Conservation (phyloP, 2,888 invertebrate species). For the Epinotia demarniana region DNA sequence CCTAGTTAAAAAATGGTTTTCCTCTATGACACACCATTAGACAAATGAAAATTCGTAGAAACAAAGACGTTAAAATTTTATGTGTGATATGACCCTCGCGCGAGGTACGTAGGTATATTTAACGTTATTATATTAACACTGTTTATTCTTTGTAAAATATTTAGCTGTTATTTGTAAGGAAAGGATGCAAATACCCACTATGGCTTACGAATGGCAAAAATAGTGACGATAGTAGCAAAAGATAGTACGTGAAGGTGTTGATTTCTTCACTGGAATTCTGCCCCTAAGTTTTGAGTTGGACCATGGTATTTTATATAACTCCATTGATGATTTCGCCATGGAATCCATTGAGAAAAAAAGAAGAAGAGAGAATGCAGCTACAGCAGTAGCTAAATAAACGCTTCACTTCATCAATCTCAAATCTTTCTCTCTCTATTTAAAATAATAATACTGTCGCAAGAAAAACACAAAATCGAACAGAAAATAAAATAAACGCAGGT, state of each 20-base stretch:
- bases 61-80: conserved; percentile 17
- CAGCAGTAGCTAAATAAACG: no score
- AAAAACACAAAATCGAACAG: no score
- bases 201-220: neutral
- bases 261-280: neutral
- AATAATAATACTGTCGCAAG: no score
- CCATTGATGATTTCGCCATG: neutral
- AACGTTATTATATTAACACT: no score
- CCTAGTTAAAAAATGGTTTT: conserved; percentile 34
- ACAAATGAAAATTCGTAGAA: conserved; percentile 36
- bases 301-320: neutral
- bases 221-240: no score
- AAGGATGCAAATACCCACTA: neutral
- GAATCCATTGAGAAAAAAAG: no score
- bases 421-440: no score
- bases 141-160: neutral
- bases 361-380: no score
- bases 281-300: neutral
- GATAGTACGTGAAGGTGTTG: neutral
- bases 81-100: conserved; percentile 4
- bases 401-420: no score
- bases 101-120: neutral
- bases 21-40: conserved; percentile 32
- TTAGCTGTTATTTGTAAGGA: neutral
- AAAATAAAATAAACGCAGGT: no score